A percentile compares a stretch with the other conserved stretches of the same genome.
phyloP scores from a whole-genome alignment of 2,888 invertebrate genomes.

The Caenorhabditis auriculariae region DNA sequence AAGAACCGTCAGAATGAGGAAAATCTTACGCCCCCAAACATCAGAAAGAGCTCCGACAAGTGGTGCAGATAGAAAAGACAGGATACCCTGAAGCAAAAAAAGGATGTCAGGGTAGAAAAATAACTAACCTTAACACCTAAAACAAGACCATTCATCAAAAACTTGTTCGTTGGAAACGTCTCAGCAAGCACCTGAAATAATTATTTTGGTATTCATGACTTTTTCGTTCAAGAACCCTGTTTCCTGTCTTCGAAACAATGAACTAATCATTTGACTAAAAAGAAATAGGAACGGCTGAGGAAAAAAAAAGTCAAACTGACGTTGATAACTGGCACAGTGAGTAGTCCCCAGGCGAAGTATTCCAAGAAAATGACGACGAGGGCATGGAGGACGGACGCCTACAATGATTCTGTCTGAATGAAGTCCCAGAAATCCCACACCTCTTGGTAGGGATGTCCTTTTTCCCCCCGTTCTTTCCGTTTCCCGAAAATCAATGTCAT shows the following conservation, averaged over 20 bases:
- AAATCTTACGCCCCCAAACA: conserved; percentile 97
- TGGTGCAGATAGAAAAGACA: conserved; percentile 96
- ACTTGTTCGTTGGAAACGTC: conserved; percentile 97
- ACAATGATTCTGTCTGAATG: neutral
- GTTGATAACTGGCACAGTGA: conserved; percentile 94
- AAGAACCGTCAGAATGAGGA: conserved; percentile 77
- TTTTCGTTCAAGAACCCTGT: neutral
- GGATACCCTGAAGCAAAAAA: conserved; percentile 74
- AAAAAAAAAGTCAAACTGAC: conserved; percentile 67
- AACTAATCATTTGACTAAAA: too few relatives aligned
- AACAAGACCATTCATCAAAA: conserved; percentile 98
- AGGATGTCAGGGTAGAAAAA: conserved; percentile 1
- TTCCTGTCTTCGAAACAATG: too few relatives aligned
- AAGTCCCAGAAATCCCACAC: conserved; percentile 1
- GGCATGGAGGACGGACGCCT: conserved; percentile 94
- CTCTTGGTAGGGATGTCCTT: conserved; percentile 24
- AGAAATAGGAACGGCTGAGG: too few relatives aligned
- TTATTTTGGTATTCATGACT: conserved; percentile 1
- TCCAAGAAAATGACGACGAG: conserved; percentile 98
- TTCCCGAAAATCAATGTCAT: conserved; percentile 43
- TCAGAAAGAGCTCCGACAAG: conserved; percentile 95
- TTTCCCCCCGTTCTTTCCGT: conserved; percentile 26
- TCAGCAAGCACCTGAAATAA: conserved; percentile 80
- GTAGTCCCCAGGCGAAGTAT: conserved; percentile 98
- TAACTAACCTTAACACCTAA: conserved; percentile 86